Evolutionary conservation across 2,113 vertebrate genomes (phyloP).

Genomic region (Acanthochromis polyacanthus): DNA sequence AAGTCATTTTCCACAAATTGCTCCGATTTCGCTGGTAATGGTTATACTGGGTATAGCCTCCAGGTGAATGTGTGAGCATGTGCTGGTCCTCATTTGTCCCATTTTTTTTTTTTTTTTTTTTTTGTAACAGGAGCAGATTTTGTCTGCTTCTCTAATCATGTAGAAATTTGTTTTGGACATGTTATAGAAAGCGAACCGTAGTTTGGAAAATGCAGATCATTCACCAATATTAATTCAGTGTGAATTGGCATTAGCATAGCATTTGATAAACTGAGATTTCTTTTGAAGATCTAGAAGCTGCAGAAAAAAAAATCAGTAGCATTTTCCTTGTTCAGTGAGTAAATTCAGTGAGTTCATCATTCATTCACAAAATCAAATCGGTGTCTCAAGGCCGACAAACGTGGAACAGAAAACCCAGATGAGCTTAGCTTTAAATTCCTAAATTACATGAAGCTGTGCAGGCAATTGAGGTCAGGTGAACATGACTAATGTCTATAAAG

Average conservation of each 20-base stretch:
- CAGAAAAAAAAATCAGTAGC: not conserved
- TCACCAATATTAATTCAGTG: not conserved
- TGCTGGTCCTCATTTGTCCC: slow-evolving; percentile 11
- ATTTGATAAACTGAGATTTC: not conserved
- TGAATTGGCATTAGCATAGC: not conserved
- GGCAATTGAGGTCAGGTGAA: slow-evolving; percentile 10
- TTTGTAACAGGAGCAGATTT: not conserved
- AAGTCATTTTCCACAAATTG: slow-evolving; percentile 60
- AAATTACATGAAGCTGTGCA: slow-evolving; percentile 15
- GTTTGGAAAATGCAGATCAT: not conserved
- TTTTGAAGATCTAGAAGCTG: not conserved
- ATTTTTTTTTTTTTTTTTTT: not conserved
- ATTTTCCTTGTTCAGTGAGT: not conserved
- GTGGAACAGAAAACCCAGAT: not conserved
- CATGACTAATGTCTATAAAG: slow-evolving; percentile 50
- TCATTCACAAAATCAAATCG: slow-evolving; percentile 12
- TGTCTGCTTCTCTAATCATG: not conserved
- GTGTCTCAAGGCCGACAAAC: not conserved
- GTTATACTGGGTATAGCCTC: slow-evolving; percentile 42
- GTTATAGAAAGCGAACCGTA: not conserved
- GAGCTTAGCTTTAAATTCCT: not conserved
- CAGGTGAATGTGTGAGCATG: slow-evolving; percentile 40
- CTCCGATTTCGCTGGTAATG: slow-evolving; percentile 65
- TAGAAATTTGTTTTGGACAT: not conserved
- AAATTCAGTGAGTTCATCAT: not conserved